These are phyloP conservation scores for Diaphora mendica DNA, from an alignment of 2,888 invertebrate species.

Conservation along the genomic window DNA sequence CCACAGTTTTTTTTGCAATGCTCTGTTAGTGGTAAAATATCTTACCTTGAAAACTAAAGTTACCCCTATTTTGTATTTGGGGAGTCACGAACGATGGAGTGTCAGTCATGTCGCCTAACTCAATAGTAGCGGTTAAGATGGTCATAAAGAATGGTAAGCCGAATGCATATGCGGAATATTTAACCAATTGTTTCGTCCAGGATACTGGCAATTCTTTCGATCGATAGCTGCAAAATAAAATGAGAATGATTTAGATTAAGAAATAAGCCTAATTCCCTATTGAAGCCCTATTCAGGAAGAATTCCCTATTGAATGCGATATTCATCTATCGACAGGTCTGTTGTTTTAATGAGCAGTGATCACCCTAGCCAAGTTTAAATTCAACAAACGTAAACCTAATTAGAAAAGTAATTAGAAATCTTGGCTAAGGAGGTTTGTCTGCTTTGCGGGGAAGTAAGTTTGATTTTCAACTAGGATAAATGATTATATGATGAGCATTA, in stretches of 20 bases:
- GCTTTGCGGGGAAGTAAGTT: too few relatives aligned
- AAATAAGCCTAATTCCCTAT: neutral
- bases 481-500: too few relatives aligned
- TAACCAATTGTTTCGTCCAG: constrained; percentile 4
- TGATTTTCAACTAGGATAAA: too few relatives aligned
- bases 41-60: constrained; percentile 24
- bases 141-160: constrained; percentile 20
- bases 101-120: constrained; percentile 21
- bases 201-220: neutral
- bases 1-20: too few relatives aligned
- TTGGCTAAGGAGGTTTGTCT: too few relatives aligned
- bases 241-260: neutral
- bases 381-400: too few relatives aligned
- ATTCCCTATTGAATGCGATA: neutral
- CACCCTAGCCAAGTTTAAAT: too few relatives aligned
- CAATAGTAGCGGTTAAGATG: constrained; percentile 17
- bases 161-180: constrained; percentile 15
- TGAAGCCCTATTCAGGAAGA: too few relatives aligned
- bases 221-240: constrained; percentile 2
- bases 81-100: constrained; percentile 22
- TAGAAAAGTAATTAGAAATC: too few relatives aligned
- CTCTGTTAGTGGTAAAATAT: neutral
- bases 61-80: constrained; percentile 20
- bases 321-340: too few relatives aligned
- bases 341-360: too few relatives aligned